These are phyloP conservation scores for Drosophila nigrodunni DNA, from an alignment of 1,140 invertebrate genomes.

Conservation along the genomic window DNA sequence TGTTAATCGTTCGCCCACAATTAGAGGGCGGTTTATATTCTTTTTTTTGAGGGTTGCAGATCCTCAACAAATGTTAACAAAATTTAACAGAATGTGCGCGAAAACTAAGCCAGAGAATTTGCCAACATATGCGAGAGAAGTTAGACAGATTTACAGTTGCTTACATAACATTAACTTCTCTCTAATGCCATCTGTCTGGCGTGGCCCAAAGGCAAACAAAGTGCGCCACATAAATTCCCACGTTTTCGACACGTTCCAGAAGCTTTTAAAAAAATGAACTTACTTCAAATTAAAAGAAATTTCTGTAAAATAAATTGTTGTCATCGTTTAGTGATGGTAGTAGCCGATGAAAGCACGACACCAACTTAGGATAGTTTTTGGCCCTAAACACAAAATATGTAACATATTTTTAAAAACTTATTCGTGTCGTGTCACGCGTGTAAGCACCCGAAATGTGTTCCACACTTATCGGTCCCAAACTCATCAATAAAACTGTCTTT, in stretches of 20 bases:
- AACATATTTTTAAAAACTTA: background rate
- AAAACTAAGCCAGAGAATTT: conserved; percentile 29
- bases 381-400: background rate
- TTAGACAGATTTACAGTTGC: conserved; percentile 21
- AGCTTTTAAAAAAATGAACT: conserved; percentile 26
- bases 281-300: background rate
- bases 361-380: background rate
- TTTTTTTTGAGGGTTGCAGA: background rate
- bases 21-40: conserved; percentile 14
- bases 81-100: conserved; percentile 13
- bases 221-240: conserved; percentile 30
- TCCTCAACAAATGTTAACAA: conserved; percentile 53
- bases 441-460: background rate
- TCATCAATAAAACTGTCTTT: conserved; percentile 68
- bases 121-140: conserved; percentile 58
- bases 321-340: background rate
- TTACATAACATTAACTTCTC: background rate
- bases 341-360: background rate
- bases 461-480: conserved; percentile 3
- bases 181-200: conserved; percentile 19
- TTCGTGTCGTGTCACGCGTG: background rate
- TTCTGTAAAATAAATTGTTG: conserved; percentile 1
- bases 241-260: conserved; percentile 50
- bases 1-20: conserved; percentile 13
- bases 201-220: conserved; percentile 11